Conservation (phyloP, 37 sponge, comb jelly and placozoan species). For the Axinella damicornis region DNA sequence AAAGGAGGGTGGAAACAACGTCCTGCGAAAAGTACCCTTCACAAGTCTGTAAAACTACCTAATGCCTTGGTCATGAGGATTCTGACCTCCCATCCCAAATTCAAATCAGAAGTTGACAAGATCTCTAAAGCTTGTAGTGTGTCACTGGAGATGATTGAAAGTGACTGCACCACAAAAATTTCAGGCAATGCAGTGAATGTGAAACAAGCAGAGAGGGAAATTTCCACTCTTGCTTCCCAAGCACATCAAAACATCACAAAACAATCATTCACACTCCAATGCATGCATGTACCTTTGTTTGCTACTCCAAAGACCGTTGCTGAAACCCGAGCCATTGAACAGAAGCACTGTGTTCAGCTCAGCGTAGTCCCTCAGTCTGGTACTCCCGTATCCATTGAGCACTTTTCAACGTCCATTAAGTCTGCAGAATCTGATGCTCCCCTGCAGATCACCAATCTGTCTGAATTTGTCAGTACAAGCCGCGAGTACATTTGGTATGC, state of each 20-base stretch:
- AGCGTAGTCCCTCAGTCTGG: neutral
- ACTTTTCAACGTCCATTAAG: neutral
- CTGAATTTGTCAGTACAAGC: neutral
- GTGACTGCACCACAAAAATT: neutral
- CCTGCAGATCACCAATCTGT: neutral
- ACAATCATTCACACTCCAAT: neutral
- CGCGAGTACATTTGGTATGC: neutral
- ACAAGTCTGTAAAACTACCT: too few species aligned
- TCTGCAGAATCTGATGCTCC: neutral
- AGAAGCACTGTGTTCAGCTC: neutral
- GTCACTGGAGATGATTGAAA: neutral
- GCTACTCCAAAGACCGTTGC: neutral
- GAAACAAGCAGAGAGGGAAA: neutral
- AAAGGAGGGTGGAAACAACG: too few species aligned
- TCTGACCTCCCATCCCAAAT: too few species aligned
- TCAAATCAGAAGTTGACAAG: too few species aligned
- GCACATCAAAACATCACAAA: neutral
- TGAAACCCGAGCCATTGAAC: neutral
- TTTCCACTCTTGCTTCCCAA: neutral
- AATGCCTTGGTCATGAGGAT: too few species aligned
- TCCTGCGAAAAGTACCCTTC: too few species aligned
- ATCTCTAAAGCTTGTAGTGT: too few species aligned
- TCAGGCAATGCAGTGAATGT: neutral
- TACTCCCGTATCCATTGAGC: neutral
- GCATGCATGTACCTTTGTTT: conserved; percentile 1